Percentiles rank a stretch among this genome's conserved stretches.
Evolutionary conservation across 2,888 invertebrate genomes (phyloP).

Genomic region (Andrena haemorrhoa): DNA sequence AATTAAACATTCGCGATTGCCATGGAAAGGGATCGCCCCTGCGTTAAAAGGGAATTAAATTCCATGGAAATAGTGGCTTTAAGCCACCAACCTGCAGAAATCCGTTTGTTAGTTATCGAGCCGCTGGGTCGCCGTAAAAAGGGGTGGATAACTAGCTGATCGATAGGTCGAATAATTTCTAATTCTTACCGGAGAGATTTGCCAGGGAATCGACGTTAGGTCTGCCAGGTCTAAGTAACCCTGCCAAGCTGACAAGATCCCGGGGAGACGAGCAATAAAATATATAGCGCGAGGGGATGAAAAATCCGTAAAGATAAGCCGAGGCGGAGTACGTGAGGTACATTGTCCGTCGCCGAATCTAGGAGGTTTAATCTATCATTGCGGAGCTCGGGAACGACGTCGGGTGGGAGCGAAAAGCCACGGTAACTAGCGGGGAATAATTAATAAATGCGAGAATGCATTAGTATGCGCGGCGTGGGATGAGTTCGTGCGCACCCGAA

Average conservation of each 20-base stretch:
- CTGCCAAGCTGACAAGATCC: no score
- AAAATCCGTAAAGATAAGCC: conserved; percentile 52
- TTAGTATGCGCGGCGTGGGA: conserved; percentile 78
- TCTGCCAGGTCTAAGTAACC: no score
- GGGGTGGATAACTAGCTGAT: neutral
- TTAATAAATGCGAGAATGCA: conserved; percentile 82
- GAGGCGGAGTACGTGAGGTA: conserved; percentile 41
- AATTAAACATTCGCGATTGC: conserved; percentile 79
- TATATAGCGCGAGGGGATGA: conserved; percentile 17
- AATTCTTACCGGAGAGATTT: neutral
- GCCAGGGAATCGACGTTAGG: neutral
- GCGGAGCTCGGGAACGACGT: conserved; percentile 42
- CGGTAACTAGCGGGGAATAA: conserved; percentile 78
- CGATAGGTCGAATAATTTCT: conserved; percentile 11
- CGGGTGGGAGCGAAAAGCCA: conserved; percentile 70
- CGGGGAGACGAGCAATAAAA: conserved; percentile 1
- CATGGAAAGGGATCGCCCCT: conserved; percentile 76
- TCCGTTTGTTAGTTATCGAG: conserved; percentile 41
- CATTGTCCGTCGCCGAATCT: conserved; percentile 63
- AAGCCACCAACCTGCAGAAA: conserved; percentile 48
- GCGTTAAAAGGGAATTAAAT: conserved; percentile 78
- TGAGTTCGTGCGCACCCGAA: conserved; percentile 70
- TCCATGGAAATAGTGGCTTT: conserved; percentile 62
- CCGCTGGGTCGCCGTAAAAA: neutral
- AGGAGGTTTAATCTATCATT: conserved; percentile 70